These are phyloP conservation scores for Polydrusus pterygomalis DNA, from an alignment of 2,888 invertebrate genomes.

Conservation along the genomic window DNA sequence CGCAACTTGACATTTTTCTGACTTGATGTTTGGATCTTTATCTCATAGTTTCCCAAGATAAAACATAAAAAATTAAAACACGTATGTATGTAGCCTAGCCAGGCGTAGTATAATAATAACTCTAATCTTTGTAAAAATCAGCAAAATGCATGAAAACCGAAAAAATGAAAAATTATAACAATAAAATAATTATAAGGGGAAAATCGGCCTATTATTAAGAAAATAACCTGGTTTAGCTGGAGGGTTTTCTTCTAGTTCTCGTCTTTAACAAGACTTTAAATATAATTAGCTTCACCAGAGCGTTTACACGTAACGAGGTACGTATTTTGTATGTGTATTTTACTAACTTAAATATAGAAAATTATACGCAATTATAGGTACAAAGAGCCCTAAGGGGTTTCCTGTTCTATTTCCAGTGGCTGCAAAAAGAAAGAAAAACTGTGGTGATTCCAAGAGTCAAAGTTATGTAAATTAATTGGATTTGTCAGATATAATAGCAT, in stretches of 20 bases:
- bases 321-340: slow-evolving; percentile 40
- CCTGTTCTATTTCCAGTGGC: slow-evolving; percentile 21
- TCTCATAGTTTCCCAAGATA: too few relatives aligned
- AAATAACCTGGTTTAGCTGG: background rate
- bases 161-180: background rate
- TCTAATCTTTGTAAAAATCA: too few relatives aligned
- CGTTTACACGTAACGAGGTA: slow-evolving; percentile 48
- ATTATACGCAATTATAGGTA: slow-evolving; percentile 31
- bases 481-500: too few relatives aligned
- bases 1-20: too few relatives aligned
- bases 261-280: slow-evolving; percentile 15
- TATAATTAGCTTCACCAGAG: slow-evolving; percentile 45
- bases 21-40: too few relatives aligned
- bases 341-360: slow-evolving; percentile 29
- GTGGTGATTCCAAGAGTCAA: background rate
- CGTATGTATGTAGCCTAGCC: too few relatives aligned
- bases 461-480: too few relatives aligned
- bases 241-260: background rate
- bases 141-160: too few relatives aligned
- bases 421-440: background rate
- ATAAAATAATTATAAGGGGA: background rate
- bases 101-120: too few relatives aligned
- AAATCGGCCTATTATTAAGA: background rate
- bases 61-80: too few relatives aligned
- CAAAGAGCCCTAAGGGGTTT: slow-evolving; percentile 27